Base-by-base conservation (phyloP, 2,797 vertebrate genomes). In the Platalea minor region DNA sequence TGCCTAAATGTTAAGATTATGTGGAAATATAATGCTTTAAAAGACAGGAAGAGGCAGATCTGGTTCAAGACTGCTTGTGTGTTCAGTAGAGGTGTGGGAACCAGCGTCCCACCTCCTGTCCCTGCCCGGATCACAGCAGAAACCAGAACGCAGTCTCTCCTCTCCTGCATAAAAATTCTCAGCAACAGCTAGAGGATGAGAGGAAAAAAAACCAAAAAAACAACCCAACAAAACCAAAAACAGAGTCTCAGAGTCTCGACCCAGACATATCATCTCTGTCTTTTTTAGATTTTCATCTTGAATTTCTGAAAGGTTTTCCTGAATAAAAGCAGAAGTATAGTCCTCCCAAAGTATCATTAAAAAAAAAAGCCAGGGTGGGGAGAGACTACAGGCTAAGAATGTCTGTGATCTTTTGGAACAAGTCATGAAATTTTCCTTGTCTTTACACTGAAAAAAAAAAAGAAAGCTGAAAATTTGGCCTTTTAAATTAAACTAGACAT, bases 331-430 rank as follows among this genome's bases (percentile, higher is more conserved):
- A 74, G 78, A 77, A 84, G 63, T 31, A 29, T 8, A 63, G 10
- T 54, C 20, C 9, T 85, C 45, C 20, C 3, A 33, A 57, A 85
- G 3, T 45, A 54, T 41, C 3, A 20, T 69, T 54, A 15, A 39
- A 17, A 39, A 29, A 41, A 10, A 25, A 15, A 17, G 3, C 3
- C 2, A 2, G 9, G 11, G 1, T 5, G 8, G 6, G 13, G 23
- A 2, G 7, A 54, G 3, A n/a, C 61, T 65, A 28, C 45, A 64
- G 31, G 7, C 24, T 73, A 16, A 65, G 28, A 87, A 81, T 6
- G 3, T 29, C 39, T 72, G 46, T 53, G 41, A n/a, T 57, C 9
- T 54, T 91, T 77, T 26, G 28, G 64, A 74, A 63, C 16, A 72
- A 31, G 4, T 57, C 0, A 43, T 56, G 39, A 37, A 16, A 37